Evolutionary conservation across 2,888 invertebrate genomes (phyloP).

Genomic region (Cataglyphis cursor): DNA sequence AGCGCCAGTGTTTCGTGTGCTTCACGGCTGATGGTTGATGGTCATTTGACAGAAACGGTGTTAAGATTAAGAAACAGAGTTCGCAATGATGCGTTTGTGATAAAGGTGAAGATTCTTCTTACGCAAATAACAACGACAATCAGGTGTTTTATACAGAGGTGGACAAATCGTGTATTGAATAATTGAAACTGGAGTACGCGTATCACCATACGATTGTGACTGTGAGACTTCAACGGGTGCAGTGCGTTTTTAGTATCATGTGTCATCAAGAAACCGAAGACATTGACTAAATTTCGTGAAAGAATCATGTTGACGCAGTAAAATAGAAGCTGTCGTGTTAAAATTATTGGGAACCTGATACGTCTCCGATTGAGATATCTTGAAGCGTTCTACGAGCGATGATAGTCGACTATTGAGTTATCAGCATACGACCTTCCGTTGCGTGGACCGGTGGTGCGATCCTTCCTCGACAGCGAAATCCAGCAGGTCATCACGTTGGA

Average conservation of each 20-base stretch:
- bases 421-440: conserved; percentile 17
- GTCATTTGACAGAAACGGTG: neutral
- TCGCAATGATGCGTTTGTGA: conserved; percentile 32
- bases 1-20: conserved; percentile 2
- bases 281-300: conserved; percentile 8
- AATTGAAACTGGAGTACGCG: conserved; percentile 45
- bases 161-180: conserved; percentile 36
- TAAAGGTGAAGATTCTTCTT: conserved; percentile 17
- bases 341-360: neutral
- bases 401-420: conserved; percentile 25
- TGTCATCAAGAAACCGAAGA: conserved; percentile 53
- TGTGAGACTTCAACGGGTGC: conserved; percentile 65
- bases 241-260: conserved; percentile 60
- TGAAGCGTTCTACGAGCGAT: conserved; percentile 8
- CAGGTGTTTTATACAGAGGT: conserved; percentile 25
- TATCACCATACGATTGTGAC: conserved; percentile 24
- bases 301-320: conserved; percentile 9
- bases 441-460: conserved; percentile 3
- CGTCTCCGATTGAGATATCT: neutral
- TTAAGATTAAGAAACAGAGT: conserved; percentile 15
- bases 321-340: conserved; percentile 8
- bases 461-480: conserved; percentile 28
- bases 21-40: conserved; percentile 12
- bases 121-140: conserved; percentile 7
- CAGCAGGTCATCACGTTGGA: conserved; percentile 80